phyloP scores from a whole-genome alignment of 2,113 vertebrate genomes.

The Prietella phreatophila region DNA sequence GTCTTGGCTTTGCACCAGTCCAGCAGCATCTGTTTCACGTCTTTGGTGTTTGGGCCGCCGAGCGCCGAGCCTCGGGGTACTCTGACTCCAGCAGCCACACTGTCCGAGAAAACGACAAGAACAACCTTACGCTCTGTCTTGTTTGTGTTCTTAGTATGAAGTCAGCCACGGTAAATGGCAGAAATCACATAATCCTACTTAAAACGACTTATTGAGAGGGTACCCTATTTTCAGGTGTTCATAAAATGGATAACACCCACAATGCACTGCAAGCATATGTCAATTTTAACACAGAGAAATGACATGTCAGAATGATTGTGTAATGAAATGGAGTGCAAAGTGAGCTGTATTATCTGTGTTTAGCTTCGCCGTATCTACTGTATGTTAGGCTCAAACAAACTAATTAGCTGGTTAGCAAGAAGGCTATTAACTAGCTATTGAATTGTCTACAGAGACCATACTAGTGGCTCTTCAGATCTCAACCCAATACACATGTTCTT shows the following conservation, averaged over 20 bases:
- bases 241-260: background rate
- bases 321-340: background rate
- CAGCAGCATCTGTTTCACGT: conserved; percentile 98
- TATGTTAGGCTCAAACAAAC: background rate
- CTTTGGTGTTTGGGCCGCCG: conserved; percentile 84
- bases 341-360: background rate
- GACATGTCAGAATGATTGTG: background rate
- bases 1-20: conserved; percentile 98
- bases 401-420: background rate
- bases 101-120: conserved; percentile 45
- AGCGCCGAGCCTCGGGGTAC: conserved; percentile 77
- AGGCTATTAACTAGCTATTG: background rate
- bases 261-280: background rate
- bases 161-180: background rate
- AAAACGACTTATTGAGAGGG: background rate
- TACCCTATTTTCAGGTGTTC: background rate
- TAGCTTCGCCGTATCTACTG: background rate
- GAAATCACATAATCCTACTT: background rate
- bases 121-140: background rate
- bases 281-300: background rate
- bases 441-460: background rate
- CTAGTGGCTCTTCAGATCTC: background rate
- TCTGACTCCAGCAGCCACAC: conserved; percentile 58
- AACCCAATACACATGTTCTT: background rate
- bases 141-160: background rate